Conservation (phyloP, 1,140 invertebrate species). For the Cotesia glomerata region DNA sequence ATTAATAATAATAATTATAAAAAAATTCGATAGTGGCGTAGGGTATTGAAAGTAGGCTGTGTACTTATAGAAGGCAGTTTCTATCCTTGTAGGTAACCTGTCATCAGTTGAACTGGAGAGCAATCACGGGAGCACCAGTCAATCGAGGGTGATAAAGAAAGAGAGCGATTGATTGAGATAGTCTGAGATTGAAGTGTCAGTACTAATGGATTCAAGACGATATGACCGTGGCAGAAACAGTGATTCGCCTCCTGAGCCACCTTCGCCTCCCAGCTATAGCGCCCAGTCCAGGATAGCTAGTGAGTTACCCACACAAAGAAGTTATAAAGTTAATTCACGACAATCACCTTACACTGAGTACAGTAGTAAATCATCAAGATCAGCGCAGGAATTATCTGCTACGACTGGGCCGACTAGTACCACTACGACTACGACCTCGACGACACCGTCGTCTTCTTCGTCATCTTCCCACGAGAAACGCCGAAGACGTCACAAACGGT, state of each 20-base stretch:
- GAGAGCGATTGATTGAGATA: too few relatives aligned
- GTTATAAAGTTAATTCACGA: conserved; percentile 40
- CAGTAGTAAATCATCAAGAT: conserved; percentile 42
- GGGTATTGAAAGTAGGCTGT: conserved; percentile 38
- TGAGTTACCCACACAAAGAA: conserved; percentile 42
- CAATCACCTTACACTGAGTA: conserved; percentile 48
- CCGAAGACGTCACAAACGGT: conserved; percentile 37
- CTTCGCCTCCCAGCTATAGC: conserved; percentile 54
- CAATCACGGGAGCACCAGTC: neutral
- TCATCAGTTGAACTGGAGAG: conserved; percentile 36
- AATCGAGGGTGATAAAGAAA: too few relatives aligned
- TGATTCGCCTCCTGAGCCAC: conserved; percentile 49
- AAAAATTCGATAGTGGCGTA: conserved; percentile 45
- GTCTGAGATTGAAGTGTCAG: conserved; percentile 8
- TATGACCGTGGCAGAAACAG: conserved; percentile 38
- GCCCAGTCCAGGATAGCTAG: conserved; percentile 29
- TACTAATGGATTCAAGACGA: conserved; percentile 46
- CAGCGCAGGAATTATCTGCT: too few relatives aligned
- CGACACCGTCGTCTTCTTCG: too few relatives aligned
- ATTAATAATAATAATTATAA: conserved; percentile 27
- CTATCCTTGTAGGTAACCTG: conserved; percentile 62
- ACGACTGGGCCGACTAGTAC: too few relatives aligned
- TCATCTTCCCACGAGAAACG: conserved; percentile 48
- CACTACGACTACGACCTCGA: too few relatives aligned
- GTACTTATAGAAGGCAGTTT: conserved; percentile 64